These are phyloP conservation scores for Tamandua tetradactyla DNA, from an alignment of 2,797 vertebrate genomes.

Conservation along the genomic window DNA sequence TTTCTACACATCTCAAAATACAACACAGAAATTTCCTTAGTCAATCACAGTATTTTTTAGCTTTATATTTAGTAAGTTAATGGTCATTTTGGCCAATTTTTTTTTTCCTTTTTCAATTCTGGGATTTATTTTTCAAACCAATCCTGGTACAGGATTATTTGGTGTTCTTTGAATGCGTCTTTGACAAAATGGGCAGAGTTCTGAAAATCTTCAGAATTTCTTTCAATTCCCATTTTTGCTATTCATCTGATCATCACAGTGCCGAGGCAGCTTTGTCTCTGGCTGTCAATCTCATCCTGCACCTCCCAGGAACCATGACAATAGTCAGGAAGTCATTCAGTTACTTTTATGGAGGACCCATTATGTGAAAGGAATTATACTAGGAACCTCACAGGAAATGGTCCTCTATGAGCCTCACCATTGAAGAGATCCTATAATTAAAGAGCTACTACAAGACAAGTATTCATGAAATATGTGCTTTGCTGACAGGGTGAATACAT, in stretches of 20 bases:
- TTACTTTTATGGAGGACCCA: slow-evolving; percentile 36
- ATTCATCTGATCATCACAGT: neutral
- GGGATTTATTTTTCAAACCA: neutral
- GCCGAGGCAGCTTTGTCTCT: slow-evolving; percentile 36
- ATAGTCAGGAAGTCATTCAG: slow-evolving; percentile 56
- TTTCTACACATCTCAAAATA: neutral
- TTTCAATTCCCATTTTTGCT: slow-evolving; percentile 2
- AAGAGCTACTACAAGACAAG: neutral
- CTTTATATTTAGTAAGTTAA: neutral
- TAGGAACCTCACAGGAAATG: slow-evolving; percentile 27
- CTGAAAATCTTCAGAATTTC: slow-evolving; percentile 17
- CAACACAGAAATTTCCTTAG: neutral
- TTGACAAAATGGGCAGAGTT: neutral
- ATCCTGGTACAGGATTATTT: neutral
- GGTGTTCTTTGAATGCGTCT: neutral
- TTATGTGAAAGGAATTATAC: slow-evolving; percentile 31
- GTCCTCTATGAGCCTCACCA: neutral
- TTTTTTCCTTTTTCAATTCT: neutral
- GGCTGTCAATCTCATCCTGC: neutral
- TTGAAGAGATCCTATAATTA: neutral
- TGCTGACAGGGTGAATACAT: neutral
- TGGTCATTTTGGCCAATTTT: neutral
- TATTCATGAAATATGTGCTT: neutral
- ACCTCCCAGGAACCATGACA: slow-evolving; percentile 30
- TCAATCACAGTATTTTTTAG: neutral